Evolutionary conservation across 2,113 vertebrate species (phyloP), one percentile per base, ranked within the genome.

Genomic region (Oryzias woworae): DNA sequence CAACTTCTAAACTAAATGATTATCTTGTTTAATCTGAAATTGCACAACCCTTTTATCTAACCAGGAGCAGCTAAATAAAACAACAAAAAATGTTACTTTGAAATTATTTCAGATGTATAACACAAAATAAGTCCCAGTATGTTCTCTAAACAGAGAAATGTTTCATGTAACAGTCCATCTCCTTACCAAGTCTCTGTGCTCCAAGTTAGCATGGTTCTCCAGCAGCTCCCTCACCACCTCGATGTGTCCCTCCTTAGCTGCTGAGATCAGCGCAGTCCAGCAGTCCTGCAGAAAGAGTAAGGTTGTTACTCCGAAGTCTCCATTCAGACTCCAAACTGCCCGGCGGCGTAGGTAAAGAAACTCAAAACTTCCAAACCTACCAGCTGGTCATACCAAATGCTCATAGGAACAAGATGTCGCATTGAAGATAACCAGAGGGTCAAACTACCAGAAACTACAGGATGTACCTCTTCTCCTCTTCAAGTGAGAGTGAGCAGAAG

Each of bases 261-360:
- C 96, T 0, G 95, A 97, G 86, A 98, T 96, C 68, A 99, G 91
- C 5, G 97, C 95, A 17, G 97, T 99, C 97, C 97, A 99, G 87
- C 97, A 96, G 85, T 99, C 97, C 97, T 99, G 81, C 53, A 56
- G 67, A 72, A 41, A 23, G 44, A 66, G 54, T 68, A 26, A 63
- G 62, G 62, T 4, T 18, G 60, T 79, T 83, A 88, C 61, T 20
- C 20, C 28, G 41, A 58, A 54, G 60, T 71, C 57, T 43, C 60
- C 67, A 63, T 61, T 71, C 44, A 58, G 3, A 62, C 28, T 53
- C 43, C 61, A 65, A 51, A 58, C 66, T 59, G 50, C 26, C 7
- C 16, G 48, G 64, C 43, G 31, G 62, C 50, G 49, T 12, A 6
- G 42, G 62, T 69, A 5, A 14, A 66, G 53, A 23, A n/a, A n/a